Conservation (phyloP, 1,140 invertebrate species). For the Polyergus mexicanus region DNA sequence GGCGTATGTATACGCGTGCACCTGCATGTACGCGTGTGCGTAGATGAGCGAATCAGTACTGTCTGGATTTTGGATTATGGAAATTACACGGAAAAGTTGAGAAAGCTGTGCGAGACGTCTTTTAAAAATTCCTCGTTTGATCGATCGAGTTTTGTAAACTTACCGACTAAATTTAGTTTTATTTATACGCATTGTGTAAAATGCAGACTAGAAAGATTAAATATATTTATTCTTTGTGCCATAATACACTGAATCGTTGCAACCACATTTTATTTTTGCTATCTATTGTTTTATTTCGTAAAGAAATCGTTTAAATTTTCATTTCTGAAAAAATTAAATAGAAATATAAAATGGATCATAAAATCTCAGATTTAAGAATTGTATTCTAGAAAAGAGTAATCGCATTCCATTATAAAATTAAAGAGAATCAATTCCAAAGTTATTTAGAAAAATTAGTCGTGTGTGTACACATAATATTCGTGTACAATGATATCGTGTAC, state of each 20-base stretch:
- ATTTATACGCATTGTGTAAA: constrained; percentile 7
- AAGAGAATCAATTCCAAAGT: neutral
- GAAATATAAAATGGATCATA: neutral
- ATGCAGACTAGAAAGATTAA: neutral
- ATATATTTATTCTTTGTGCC: neutral
- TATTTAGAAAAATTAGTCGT: neutral
- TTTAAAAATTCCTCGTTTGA: constrained; percentile 12
- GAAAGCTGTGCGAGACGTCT: constrained; percentile 17
- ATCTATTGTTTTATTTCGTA: neutral
- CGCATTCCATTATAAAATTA: neutral
- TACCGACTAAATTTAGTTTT: neutral
- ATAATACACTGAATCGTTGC: constrained; percentile 1
- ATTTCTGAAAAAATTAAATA: constrained; percentile 7
- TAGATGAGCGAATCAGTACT: constrained; percentile 47
- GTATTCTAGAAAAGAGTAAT: neutral
- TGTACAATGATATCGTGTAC: neutral
- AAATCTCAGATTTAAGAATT: neutral
- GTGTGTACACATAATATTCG: neutral
- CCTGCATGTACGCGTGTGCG: constrained; percentile 9
- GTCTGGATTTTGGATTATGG: constrained; percentile 60
- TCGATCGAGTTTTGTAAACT: neutral
- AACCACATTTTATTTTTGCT: neutral
- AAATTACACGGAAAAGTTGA: constrained; percentile 48
- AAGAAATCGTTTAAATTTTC: neutral
- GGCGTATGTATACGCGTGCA: constrained; percentile 5